Evolutionary conservation across 2,113 vertebrate genomes (phyloP).

Genomic region (Urocolius indicus): DNA sequence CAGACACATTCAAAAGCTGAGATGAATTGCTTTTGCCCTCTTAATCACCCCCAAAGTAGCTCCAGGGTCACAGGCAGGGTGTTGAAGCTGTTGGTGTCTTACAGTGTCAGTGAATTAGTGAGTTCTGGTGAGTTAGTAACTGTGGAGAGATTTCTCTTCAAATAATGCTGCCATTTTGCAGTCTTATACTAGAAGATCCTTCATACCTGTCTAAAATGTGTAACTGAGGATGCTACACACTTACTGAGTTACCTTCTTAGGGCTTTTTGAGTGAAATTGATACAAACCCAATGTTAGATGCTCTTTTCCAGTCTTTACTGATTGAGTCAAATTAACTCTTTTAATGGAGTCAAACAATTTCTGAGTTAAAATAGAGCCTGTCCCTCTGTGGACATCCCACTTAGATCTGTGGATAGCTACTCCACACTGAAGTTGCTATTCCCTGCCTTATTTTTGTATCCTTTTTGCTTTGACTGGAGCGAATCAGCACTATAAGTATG

Average conservation of each 20-base stretch:
- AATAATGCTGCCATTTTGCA: background rate
- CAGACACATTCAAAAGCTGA: background rate
- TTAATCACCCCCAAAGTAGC: background rate
- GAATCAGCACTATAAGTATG: background rate
- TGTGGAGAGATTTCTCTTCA: background rate
- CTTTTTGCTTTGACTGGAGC: background rate
- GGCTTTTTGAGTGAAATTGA: background rate
- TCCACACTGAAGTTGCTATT: background rate
- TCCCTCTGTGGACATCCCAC: background rate
- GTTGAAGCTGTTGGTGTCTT: background rate
- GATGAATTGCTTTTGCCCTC: background rate
- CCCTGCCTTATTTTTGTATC: background rate
- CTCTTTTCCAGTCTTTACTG: background rate
- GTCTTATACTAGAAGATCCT: background rate
- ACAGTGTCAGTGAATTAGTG: background rate
- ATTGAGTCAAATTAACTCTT: background rate
- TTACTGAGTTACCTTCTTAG: background rate
- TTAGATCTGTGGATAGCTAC: background rate
- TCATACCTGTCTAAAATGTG: background rate
- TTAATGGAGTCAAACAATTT: background rate
- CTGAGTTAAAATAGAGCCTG: background rate
- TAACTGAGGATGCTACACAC: background rate
- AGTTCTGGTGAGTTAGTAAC: background rate
- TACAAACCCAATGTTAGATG: background rate
- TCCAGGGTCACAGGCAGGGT: background rate